These are phyloP conservation scores for Contarinia nasturtii DNA, from an alignment of 1,140 invertebrate genomes.

Conservation along the genomic window DNA sequence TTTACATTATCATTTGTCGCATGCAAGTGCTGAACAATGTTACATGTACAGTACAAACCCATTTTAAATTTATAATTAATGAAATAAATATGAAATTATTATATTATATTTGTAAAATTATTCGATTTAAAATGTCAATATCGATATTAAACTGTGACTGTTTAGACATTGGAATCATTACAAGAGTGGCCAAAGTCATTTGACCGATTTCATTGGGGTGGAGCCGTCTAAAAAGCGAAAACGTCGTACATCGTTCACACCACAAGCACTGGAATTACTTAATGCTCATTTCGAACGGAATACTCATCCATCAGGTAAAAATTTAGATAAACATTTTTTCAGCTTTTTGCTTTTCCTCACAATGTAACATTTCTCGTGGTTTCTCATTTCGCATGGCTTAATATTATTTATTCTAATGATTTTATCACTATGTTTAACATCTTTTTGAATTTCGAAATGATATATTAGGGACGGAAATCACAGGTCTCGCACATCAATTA, in stretches of 20 bases:
- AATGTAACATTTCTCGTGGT: not conserved
- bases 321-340: not conserved
- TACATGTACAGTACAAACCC: not conserved
- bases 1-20: no score
- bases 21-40: no score
- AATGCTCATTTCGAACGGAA: constrained; percentile 93
- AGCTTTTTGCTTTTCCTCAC: not conserved
- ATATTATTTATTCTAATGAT: not conserved
- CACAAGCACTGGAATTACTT: constrained; percentile 81
- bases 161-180: constrained; percentile 44
- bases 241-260: constrained; percentile 88
- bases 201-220: constrained; percentile 89
- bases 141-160: no score
- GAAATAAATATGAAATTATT: not conserved
- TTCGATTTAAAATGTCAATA: no score
- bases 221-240: constrained; percentile 94
- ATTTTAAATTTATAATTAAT: not conserved
- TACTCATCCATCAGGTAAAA: constrained; percentile 88
- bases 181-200: constrained; percentile 75
- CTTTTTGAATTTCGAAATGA: not conserved
- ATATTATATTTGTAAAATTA: no score
- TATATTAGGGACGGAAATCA: constrained; percentile 79
- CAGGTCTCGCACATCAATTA: constrained; percentile 79
- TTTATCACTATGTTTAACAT: not conserved
- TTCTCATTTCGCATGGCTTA: no score